Evolutionary conservation across 2,113 vertebrate species (phyloP).

Genomic region (Dipodomys spectabilis): DNA sequence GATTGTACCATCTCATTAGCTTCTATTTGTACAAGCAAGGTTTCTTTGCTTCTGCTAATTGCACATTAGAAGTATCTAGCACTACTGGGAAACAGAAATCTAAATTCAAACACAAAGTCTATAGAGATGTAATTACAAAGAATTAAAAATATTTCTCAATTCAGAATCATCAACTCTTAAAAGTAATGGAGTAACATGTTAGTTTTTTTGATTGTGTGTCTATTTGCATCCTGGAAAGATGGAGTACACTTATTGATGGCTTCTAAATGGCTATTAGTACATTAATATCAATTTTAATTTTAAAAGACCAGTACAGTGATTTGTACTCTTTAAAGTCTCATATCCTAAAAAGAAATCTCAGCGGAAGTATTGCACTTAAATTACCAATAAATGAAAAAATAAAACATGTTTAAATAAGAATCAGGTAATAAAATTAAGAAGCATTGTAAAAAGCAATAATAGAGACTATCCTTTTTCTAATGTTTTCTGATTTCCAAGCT

Average conservation of each 20-base stretch:
- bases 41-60: slow-evolving; percentile 64
- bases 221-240: neutral
- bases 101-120: slow-evolving; percentile 40
- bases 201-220: neutral
- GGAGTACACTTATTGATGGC: neutral
- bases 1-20: slow-evolving; percentile 61
- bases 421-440: neutral
- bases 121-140: slow-evolving; percentile 21
- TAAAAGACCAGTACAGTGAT: neutral
- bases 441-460: neutral
- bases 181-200: neutral
- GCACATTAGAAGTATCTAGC: slow-evolving; percentile 38
- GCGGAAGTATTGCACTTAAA: neutral
- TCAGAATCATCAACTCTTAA: neutral
- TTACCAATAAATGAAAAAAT: neutral
- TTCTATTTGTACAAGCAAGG: slow-evolving; percentile 65
- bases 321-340: neutral
- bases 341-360: neutral
- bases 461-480: neutral
- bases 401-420: neutral
- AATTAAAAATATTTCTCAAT: slow-evolving; percentile 34
- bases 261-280: neutral
- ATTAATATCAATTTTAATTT: slow-evolving; percentile 4
- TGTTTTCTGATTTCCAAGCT: neutral
- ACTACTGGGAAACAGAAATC: slow-evolving; percentile 49